A percentile compares a stretch with the other conserved stretches of the same genome.
These are phyloP conservation scores for Dorcus parallelipipedus DNA, from an alignment of 2,888 invertebrate genomes.

Conservation along the genomic window DNA sequence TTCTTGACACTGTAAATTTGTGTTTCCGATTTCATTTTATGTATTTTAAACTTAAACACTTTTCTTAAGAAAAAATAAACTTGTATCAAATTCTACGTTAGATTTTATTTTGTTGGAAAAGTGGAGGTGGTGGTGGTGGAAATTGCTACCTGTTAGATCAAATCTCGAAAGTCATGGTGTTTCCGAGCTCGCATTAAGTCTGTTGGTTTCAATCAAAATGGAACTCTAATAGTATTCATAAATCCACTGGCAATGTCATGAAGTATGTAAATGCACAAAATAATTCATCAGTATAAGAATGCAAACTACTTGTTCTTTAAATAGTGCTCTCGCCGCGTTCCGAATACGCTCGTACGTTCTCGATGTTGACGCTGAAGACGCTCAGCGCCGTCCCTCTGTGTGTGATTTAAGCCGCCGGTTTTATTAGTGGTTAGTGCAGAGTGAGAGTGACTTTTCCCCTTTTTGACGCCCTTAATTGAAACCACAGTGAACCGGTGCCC, in stretches of 20 bases:
- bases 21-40: too few species aligned
- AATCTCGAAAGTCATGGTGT: too few species aligned
- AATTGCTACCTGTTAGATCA: too few species aligned
- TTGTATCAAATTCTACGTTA: too few species aligned
- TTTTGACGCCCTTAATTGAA: constrained; percentile 4
- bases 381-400: constrained; percentile 31
- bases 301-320: constrained; percentile 33
- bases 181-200: too few species aligned
- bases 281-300: constrained; percentile 16
- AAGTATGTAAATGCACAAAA: constrained; percentile 7
- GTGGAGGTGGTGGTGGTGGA: too few species aligned
- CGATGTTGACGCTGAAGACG: constrained; percentile 35
- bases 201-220: background rate
- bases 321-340: constrained; percentile 28
- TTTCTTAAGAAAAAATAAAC: too few species aligned
- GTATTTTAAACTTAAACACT: too few species aligned
- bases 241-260: background rate
- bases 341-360: constrained; percentile 20
- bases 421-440: constrained; percentile 32
- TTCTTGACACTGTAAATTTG: too few species aligned
- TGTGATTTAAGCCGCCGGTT: constrained; percentile 27
- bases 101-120: too few species aligned
- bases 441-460: constrained; percentile 10
- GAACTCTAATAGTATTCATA: background rate
- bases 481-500: background rate